Percentiles rank a stretch among this genome's conserved stretches.
These are phyloP conservation scores for Theristicus caerulescens DNA, from an alignment of 2,113 vertebrate genomes.

Conservation along the genomic window DNA sequence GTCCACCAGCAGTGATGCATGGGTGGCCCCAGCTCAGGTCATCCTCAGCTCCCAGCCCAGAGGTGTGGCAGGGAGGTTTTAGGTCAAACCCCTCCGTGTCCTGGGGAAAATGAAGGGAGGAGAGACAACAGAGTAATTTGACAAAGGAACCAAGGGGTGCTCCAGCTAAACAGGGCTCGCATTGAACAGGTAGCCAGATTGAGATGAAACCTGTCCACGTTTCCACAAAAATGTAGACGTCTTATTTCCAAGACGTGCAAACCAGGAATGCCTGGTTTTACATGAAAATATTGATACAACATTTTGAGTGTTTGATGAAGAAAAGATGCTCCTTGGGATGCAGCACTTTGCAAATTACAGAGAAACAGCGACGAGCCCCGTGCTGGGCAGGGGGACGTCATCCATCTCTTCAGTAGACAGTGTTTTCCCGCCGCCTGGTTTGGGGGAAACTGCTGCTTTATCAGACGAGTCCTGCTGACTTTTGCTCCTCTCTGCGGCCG, in stretches of 20 bases:
- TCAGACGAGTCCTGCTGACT: not conserved
- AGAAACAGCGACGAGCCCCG: not conserved
- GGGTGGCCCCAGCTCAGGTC: no score
- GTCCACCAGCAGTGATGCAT: accelerated
- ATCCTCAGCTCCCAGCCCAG: not conserved
- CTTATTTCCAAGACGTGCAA: not conserved
- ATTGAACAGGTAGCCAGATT: not conserved
- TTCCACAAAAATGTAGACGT: not conserved
- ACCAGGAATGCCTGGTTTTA: not conserved
- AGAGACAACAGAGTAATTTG: not conserved
- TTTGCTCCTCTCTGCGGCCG: not conserved
- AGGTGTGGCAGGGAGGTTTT: not conserved
- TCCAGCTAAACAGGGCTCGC: not conserved
- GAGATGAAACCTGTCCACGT: not conserved
- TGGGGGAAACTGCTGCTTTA: not conserved
- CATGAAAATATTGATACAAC: not conserved
- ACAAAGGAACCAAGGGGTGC: not conserved
- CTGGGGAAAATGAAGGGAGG: not conserved
- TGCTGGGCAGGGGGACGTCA: not conserved
- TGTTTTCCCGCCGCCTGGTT: not conserved
- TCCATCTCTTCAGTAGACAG: not conserved
- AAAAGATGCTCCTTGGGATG: not conserved
- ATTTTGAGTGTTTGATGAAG: not conserved
- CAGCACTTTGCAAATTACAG: not conserved
- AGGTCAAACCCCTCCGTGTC: not conserved